A percentile compares a stretch with the other conserved stretches of the same genome.
phyloP scores from a whole-genome alignment of 2,797 vertebrate species.

The Sardinella longiceps region DNA sequence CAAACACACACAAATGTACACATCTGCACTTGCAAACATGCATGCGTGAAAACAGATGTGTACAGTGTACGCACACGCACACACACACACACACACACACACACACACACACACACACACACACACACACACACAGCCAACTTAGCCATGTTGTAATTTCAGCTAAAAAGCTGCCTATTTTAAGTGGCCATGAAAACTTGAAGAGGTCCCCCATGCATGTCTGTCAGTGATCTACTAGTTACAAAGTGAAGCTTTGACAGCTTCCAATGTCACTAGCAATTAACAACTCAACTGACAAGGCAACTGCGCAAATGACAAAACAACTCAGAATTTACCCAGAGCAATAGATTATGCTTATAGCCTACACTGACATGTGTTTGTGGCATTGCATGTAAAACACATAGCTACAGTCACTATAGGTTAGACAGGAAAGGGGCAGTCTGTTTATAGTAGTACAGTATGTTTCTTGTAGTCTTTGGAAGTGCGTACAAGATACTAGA shows the following conservation, averaged over 20 bases:
- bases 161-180: slow-evolving; percentile 38
- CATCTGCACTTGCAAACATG: not conserved
- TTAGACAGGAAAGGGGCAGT: not conserved
- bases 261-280: too few relatives aligned
- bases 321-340: not conserved
- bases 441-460: not conserved
- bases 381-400: not conserved
- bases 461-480: not conserved
- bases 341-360: too few relatives aligned
- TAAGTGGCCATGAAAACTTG: slow-evolving; percentile 41
- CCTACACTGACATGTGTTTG: not conserved
- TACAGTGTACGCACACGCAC: not conserved
- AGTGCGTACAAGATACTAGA: not conserved
- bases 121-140: not conserved
- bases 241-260: not conserved
- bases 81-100: not conserved
- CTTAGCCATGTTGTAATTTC: slow-evolving; percentile 38
- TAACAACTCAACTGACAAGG: not conserved
- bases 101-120: not conserved
- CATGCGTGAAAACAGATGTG: not conserved
- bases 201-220: slow-evolving; percentile 29
- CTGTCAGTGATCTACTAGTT: not conserved
- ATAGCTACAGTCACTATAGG: too few relatives aligned
- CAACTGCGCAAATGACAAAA: not conserved
- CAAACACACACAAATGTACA: not conserved